Percentiles rank a stretch among this genome's conserved stretches.
phyloP scores from a whole-genome alignment of 2,113 vertebrate genomes.

The Accipiter virgatus region DNA sequence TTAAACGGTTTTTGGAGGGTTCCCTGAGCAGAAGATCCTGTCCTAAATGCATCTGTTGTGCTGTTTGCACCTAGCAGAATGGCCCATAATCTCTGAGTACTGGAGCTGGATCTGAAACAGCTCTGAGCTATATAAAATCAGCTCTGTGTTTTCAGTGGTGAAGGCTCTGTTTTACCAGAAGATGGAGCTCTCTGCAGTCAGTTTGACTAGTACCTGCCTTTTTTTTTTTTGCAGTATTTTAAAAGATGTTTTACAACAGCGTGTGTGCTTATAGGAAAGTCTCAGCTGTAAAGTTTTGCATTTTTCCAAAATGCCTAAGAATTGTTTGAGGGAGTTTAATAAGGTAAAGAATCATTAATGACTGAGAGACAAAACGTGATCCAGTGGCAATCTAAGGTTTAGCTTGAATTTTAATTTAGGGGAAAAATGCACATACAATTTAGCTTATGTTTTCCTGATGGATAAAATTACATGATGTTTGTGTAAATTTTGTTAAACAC shows the following conservation, averaged over 20 bases:
- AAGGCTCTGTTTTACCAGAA: not conserved
- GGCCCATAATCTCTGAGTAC: not conserved
- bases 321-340: not conserved
- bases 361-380: not conserved
- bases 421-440: not conserved
- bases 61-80: not conserved
- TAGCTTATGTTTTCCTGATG: not conserved
- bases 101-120: not conserved
- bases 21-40: not conserved
- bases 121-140: not conserved
- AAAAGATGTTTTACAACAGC: not conserved
- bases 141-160: not conserved
- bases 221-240: not conserved
- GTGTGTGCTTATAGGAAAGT: not conserved
- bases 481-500: not conserved
- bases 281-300: not conserved
- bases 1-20: not conserved
- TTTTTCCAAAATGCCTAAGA: not conserved
- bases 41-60: not conserved
- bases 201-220: not conserved
- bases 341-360: not conserved
- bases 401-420: not conserved
- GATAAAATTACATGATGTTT: not conserved
- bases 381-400: not conserved
- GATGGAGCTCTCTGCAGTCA: constrained; percentile 1